phyloP scores from a whole-genome alignment of 2,797 vertebrate species.

The Pseudochirops corinnae region DNA sequence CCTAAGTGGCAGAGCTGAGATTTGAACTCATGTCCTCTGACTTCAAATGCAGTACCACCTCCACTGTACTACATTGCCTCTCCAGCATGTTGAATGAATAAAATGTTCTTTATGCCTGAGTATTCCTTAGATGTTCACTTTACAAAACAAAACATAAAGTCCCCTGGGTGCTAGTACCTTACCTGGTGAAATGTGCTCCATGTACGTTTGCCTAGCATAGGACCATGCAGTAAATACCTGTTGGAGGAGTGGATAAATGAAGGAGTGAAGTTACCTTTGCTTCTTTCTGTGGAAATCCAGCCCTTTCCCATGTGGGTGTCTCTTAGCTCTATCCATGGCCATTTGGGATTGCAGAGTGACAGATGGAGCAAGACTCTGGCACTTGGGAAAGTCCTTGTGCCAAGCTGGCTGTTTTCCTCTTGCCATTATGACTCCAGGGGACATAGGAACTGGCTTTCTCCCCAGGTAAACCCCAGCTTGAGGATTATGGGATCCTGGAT shows the following conservation, averaged over 20 bases:
- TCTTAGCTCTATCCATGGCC: neutral
- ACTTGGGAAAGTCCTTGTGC: neutral
- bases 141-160: neutral
- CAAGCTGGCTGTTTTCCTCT: constrained; percentile 4
- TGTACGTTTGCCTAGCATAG: neutral
- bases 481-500: neutral
- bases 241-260: neutral
- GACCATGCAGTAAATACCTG: neutral
- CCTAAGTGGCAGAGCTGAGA: neutral
- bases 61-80: neutral
- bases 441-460: neutral
- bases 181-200: neutral
- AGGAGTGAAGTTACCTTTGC: neutral
- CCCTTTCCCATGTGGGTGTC: neutral
- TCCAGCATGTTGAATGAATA: neutral
- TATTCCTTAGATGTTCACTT: neutral
- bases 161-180: neutral
- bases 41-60: neutral
- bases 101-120: neutral
- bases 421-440: neutral
- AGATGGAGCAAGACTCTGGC: neutral
- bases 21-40: neutral
- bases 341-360: neutral
- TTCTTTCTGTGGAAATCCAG: neutral
- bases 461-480: neutral